Evolutionary conservation across 2,113 vertebrate genomes (phyloP).

Genomic region (Pelecanus crispus): DNA sequence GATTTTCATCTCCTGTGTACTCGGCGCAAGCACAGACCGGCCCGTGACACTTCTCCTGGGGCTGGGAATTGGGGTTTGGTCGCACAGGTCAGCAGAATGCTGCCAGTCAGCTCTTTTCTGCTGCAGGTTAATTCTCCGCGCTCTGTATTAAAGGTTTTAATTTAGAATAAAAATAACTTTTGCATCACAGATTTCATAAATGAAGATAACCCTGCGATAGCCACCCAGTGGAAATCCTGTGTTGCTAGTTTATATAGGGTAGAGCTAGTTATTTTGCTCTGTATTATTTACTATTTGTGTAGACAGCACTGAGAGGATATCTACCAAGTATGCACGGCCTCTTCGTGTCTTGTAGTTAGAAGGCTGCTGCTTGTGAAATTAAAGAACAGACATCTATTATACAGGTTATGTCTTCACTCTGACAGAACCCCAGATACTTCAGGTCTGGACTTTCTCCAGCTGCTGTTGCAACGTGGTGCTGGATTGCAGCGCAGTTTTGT

Average conservation of each 20-base stretch:
- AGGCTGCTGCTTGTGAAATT: background rate
- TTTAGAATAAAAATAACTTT: background rate
- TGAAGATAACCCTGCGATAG: background rate
- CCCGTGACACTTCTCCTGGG: background rate
- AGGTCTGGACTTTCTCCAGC: background rate
- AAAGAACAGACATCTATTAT: background rate
- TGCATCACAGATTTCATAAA: rapidly evolving
- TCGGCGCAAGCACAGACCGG: background rate
- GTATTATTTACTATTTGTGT: background rate
- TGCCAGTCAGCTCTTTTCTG: background rate
- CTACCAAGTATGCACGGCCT: rapidly evolving
- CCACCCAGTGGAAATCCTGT: background rate
- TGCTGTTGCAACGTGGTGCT: background rate
- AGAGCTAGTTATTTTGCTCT: background rate
- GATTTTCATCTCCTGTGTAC: background rate
- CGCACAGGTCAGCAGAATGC: rapidly evolving
- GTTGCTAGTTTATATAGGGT: too few species aligned
- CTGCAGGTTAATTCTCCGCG: rapidly evolving
- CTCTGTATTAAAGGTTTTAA: background rate
- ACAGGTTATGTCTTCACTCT: background rate
- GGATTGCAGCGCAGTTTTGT: background rate
- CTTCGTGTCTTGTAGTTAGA: background rate
- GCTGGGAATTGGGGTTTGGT: background rate
- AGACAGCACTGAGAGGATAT: background rate
- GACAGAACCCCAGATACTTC: background rate